Conservation (phyloP, 2,888 invertebrate genomes). For the Stictocephala bisonia region DNA sequence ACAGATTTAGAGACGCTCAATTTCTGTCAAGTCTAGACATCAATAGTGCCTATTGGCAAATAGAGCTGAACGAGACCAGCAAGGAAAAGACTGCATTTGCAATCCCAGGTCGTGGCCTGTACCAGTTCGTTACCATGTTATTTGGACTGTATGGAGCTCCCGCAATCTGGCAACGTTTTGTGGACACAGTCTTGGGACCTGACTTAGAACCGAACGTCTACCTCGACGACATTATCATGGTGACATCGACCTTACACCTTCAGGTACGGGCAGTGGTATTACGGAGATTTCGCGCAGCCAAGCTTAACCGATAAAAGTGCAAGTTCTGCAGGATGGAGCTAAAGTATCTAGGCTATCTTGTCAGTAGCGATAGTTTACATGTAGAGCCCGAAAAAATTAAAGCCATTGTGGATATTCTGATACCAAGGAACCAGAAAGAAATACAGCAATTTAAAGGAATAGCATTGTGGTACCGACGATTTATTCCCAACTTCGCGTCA, state of each 20-base stretch:
- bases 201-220: too few relatives aligned
- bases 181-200: too few relatives aligned
- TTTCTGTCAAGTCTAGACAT: too few relatives aligned
- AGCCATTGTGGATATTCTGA: background rate
- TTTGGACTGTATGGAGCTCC: too few relatives aligned
- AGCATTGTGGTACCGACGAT: conserved; percentile 8
- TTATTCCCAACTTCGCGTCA: background rate
- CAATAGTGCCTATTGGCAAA: too few relatives aligned
- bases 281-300: background rate
- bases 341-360: conserved; percentile 56
- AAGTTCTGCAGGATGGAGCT: conserved; percentile 52
- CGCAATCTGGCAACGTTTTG: too few relatives aligned
- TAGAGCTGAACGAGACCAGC: too few relatives aligned
- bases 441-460: background rate
- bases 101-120: too few relatives aligned
- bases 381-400: conserved; percentile 1
- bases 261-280: background rate
- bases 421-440: background rate
- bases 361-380: conserved; percentile 54
- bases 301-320: conserved; percentile 50
- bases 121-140: too few relatives aligned
- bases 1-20: too few relatives aligned
- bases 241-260: conserved; percentile 39
- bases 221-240: too few relatives aligned
- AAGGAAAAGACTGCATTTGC: too few relatives aligned